Base-by-base conservation (phyloP, 1,140 invertebrate species). In the Danaus plexippus region DNA sequence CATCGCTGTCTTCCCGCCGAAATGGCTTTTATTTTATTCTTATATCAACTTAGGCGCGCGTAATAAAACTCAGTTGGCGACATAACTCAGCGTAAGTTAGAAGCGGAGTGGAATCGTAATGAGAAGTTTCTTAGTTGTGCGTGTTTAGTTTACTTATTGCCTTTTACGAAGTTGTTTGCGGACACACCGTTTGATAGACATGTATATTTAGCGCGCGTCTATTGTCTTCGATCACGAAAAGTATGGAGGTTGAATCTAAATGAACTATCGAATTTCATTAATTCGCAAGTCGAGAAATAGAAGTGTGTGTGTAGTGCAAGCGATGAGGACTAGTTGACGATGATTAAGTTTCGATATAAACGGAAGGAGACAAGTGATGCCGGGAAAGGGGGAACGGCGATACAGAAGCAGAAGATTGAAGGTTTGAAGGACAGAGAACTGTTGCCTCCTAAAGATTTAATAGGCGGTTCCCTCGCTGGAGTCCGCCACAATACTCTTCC, bases 271-370 rank as follows among this genome's bases (percentile, higher is more conserved):
- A 67, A 71, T 74, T 66, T 57, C 56, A 65, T 67, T 58, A 63
- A 72, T 69, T 69, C 63, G 50, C 56, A 42, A 50, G 61, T 59
- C 52, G 61, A 58, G 62, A 47, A 9, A 54, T 43, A 11, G 46
- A 58, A 60, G 60, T 63, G 59, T 52, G 67, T 71, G 67, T 66
- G 61, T 58, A 64, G 66, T 63, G 54, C 52, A 55, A 72, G 75
- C 69, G 66, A 84, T 82, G 79, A 62, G 77, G 80, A 77, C 75
- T 75, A 75, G 63, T 57, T 63, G 54, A 67, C 74, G 80, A 80
- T 90, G 89, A 90, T 90, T 57, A 90, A 90, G 80, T 90, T 90
- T 85, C 88, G 89, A 48, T 90, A 90, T 64, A 90, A 90, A 59
- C 88, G 89, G 43, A 90, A 90, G 65, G 89, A 90, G 64, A 59